Evolutionary conservation across 2,797 vertebrate species (phyloP), one percentile per base, ranked within the genome.

Genomic region (Poeciliopsis infans): DNA sequence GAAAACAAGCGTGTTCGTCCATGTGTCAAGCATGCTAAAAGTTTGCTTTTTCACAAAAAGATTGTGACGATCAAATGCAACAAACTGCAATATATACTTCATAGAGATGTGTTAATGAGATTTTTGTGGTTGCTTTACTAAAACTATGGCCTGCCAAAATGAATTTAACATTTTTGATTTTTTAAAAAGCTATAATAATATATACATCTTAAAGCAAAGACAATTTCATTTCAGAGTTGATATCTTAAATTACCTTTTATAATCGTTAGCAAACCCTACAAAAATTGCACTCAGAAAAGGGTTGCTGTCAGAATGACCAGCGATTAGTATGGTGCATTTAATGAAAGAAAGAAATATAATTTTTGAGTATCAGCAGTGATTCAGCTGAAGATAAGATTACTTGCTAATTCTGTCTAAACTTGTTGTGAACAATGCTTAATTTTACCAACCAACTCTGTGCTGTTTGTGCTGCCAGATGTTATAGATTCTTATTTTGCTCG

Each of bases 401-500:
- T 64, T 64, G 59, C 2, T 64, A 33, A 16, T 59, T 59, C 55
- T 59, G 7, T 39, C 61, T 64, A 23, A 39, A 39, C 33, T 66
- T 10, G 16, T 10, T 23, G 33, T 11, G 12, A 36, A 39, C 7
- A 23, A 15, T 33, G 33, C 36, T 39, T 66, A 23, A 66, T 66
- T 64, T 36, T 64, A 64, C 33, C 36, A 15, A 53, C 7, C 47
- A 20, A 49, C 18, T 49, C 47, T 49, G 16, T 18, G 47, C 46
- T 51, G 20, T 51, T 51, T 51, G 49, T 33, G 15, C 33, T 68
- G 36, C 64, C 20, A 41, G 36, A 66, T 66, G 61, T 23, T 66
- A 61, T 33, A 66, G 33, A 20, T 82, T 71, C 77, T 75, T 20
- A 61, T 28, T 61, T 75, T 61, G 6, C 43, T 31, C 1, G 18